A percentile compares a stretch with the other conserved stretches of the same genome.
phyloP scores from a whole-genome alignment of 2,797 vertebrate species.

The Xiphophorus birchmanni region DNA sequence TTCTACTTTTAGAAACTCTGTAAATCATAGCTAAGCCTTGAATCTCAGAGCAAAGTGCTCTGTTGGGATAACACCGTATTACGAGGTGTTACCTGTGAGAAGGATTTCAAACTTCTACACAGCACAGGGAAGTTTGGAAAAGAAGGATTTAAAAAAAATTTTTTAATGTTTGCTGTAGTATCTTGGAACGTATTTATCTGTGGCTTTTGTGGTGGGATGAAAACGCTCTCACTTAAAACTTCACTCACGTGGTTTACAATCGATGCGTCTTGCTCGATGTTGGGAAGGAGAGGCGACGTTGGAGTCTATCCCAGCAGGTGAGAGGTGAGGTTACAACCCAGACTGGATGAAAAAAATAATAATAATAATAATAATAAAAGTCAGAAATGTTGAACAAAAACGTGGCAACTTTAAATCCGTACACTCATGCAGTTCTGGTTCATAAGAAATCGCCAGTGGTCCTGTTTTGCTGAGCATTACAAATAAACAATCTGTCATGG shows the following conservation, averaged over 20 bases:
- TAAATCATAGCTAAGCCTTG: neutral
- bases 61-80: neutral
- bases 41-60: neutral
- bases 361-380: neutral
- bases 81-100: neutral
- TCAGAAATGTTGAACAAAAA: neutral
- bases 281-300: neutral
- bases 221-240: neutral
- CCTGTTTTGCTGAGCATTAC: neutral
- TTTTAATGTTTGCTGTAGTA: neutral
- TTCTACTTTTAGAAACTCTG: constrained; percentile 4
- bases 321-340: neutral
- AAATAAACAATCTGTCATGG: no score
- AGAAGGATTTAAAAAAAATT: no score
- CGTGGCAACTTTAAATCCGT: neutral
- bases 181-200: neutral
- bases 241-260: neutral
- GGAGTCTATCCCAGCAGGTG: neutral
- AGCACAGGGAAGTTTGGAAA: neutral
- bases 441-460: neutral
- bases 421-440: neutral
- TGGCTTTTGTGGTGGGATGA: neutral
- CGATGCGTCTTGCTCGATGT: neutral
- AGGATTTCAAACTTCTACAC: neutral
- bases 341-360: neutral